These are phyloP conservation scores for Parapristionchus giblindavisi DNA, from an alignment of 2,888 invertebrate genomes.

Conservation along the genomic window DNA sequence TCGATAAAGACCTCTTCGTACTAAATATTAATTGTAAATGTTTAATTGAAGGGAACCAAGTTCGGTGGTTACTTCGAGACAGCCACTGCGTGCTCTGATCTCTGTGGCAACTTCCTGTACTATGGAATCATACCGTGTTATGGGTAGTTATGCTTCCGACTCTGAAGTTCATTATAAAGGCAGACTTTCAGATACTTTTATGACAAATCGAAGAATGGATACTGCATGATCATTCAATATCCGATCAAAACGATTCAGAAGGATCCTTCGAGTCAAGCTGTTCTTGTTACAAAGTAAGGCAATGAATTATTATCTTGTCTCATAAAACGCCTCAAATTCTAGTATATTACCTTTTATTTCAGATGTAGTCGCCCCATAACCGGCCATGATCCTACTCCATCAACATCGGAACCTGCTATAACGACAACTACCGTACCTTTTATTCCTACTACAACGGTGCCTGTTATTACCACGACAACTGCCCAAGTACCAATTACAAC, in stretches of 20 bases:
- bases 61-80: conserved; percentile 27
- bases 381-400: neutral
- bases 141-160: neutral
- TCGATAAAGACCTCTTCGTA: too few species aligned
- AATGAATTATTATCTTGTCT: too few species aligned
- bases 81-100: neutral
- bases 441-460: neutral
- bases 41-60: conserved; percentile 3
- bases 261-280: neutral
- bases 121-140: conserved; percentile 15
- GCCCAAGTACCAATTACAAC: neutral
- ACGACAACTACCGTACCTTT: neutral
- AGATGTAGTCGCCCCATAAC: conserved; percentile 22
- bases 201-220: neutral
- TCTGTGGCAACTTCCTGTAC: conserved; percentile 13
- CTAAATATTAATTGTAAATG: too few species aligned
- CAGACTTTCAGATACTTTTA: neutral
- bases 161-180: neutral
- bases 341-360: neutral
- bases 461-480: neutral
- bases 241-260: neutral
- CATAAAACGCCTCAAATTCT: neutral
- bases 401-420: neutral
- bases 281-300: conserved; percentile 20
- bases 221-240: conserved; percentile 26